These are phyloP conservation scores for Phoronis australis DNA, from an alignment of 2,888 invertebrate genomes.

Conservation along the genomic window DNA sequence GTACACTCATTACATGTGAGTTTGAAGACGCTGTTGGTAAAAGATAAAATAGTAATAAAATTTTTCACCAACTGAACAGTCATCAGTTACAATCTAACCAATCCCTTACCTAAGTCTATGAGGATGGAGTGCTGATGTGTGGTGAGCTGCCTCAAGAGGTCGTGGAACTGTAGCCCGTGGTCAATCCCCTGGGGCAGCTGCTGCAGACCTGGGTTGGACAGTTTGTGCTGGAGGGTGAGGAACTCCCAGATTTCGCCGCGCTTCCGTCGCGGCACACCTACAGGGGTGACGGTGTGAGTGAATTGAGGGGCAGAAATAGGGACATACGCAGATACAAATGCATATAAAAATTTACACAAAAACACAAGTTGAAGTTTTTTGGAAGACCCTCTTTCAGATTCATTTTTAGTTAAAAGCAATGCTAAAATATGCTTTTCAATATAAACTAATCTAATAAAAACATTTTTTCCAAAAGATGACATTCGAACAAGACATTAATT, in stretches of 20 bases:
- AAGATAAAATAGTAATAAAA: too few species aligned
- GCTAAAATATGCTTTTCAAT: too few species aligned
- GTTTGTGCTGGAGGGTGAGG: conserved; percentile 71
- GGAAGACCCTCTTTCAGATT: too few species aligned
- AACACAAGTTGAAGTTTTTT: neutral
- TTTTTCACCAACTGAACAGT: too few species aligned
- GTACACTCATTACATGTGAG: too few species aligned
- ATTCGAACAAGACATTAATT: too few species aligned
- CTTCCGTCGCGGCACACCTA: conserved; percentile 78
- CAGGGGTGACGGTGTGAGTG: conserved; percentile 3
- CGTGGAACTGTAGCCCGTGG: conserved; percentile 64
- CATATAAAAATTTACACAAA: neutral
- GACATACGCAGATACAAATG: neutral
- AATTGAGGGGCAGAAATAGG: neutral
- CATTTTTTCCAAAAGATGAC: too few species aligned
- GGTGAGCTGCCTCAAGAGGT: conserved; percentile 78
- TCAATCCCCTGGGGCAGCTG: conserved; percentile 51
- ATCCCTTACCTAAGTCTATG: conserved; percentile 73
- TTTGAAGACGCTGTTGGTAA: too few species aligned
- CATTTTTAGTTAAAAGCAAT: too few species aligned
- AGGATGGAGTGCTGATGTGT: conserved; percentile 95
- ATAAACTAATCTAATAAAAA: too few species aligned
- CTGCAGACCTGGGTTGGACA: conserved; percentile 21
- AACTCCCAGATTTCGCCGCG: conserved; percentile 90
- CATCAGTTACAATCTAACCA: too few species aligned